A percentile compares a stretch with the other conserved stretches of the same genome.
Evolutionary conservation across 2,797 vertebrate genomes (phyloP).

Genomic region (Caiman crocodilus): DNA sequence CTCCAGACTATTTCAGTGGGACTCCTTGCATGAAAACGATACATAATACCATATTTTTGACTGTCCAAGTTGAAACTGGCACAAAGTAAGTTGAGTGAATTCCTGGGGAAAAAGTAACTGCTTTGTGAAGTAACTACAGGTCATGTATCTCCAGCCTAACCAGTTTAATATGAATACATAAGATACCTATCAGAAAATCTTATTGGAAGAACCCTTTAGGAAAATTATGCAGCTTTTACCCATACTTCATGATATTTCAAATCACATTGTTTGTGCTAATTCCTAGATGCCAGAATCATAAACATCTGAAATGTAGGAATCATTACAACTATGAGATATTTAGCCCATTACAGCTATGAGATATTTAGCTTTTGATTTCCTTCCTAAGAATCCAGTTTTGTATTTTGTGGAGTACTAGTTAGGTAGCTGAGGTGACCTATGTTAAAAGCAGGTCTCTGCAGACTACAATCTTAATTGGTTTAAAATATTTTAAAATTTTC

Average conservation of each 20-base stretch:
- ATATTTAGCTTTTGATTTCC: neutral
- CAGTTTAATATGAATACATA: neutral
- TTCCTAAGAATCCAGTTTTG: neutral
- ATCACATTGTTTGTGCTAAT: neutral
- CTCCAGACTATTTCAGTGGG: neutral
- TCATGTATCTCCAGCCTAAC: neutral
- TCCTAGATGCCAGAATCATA: neutral
- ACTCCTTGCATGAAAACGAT: neutral
- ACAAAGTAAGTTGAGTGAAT: neutral
- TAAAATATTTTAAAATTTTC: neutral
- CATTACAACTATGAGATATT: neutral
- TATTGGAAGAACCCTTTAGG: neutral
- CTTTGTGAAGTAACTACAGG: neutral
- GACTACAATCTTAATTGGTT: neutral
- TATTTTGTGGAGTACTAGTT: neutral
- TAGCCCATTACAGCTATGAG: rapidly evolving
- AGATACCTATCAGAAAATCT: neutral
- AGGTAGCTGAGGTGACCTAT: neutral
- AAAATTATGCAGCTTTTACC: neutral
- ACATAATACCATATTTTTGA: neutral
- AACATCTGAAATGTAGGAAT: neutral
- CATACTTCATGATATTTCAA: neutral
- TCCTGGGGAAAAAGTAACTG: neutral
- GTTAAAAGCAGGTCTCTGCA: neutral
- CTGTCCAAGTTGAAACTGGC: neutral